These are phyloP conservation scores for Frankliniella intonsa DNA, from an alignment of 2,888 invertebrate genomes.

Conservation along the genomic window DNA sequence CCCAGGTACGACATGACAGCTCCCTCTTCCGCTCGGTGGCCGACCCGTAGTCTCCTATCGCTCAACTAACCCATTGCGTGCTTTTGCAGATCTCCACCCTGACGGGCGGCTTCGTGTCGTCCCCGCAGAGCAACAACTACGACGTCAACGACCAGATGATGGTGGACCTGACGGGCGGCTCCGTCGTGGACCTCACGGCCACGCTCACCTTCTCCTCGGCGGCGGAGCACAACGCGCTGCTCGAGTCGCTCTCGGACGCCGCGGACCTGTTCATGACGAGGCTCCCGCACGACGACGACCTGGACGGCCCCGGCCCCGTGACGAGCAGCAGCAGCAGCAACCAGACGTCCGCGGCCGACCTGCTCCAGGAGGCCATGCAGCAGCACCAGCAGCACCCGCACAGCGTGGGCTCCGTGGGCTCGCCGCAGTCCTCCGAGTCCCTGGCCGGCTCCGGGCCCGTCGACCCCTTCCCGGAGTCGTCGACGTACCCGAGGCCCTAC, in stretches of 20 bases:
- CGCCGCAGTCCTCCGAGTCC: constrained; percentile 26
- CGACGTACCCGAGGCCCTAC: neutral
- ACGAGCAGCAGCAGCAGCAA: constrained; percentile 34
- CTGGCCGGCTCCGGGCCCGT: constrained; percentile 29
- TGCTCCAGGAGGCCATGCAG: constrained; percentile 40
- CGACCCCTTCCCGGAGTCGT: constrained; percentile 30
- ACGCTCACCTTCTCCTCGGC: constrained; percentile 71
- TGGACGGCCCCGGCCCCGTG: constrained; percentile 28
- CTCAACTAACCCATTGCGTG: no score
- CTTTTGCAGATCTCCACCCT: neutral
- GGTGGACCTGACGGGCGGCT: constrained; percentile 72
- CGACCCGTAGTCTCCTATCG: no score
- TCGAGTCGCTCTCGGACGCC: constrained; percentile 73
- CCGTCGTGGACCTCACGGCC: constrained; percentile 74
- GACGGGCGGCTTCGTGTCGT: constrained; percentile 23
- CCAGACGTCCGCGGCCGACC: constrained; percentile 26
- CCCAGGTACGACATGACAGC: constrained; percentile 35
- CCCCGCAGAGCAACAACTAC: constrained; percentile 45
- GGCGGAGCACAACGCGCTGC: constrained; percentile 65
- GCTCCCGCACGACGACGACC: constrained; percentile 54
- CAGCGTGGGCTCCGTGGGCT: neutral
- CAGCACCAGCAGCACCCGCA: constrained; percentile 39
- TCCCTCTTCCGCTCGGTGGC: constrained; percentile 36
- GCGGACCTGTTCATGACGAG: constrained; percentile 75
- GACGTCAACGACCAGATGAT: constrained; percentile 67